Evolutionary conservation across 2,888 invertebrate genomes (phyloP).

Genomic region (Amblyjoppa fuscipennis): DNA sequence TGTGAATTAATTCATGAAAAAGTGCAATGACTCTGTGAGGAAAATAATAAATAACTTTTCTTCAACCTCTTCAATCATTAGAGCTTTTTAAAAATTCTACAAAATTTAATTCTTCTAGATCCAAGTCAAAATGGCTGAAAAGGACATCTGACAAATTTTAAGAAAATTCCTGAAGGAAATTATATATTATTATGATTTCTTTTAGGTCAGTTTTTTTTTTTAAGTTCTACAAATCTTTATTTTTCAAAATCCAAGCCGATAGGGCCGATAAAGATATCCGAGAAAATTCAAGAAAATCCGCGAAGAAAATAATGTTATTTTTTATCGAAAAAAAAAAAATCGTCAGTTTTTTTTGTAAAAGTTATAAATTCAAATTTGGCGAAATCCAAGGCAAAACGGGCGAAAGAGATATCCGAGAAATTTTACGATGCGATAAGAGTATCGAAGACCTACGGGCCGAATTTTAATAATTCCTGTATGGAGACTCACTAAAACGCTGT

Average conservation of each 20-base stretch:
- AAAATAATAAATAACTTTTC: no score
- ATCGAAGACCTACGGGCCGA: not conserved
- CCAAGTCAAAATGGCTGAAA: no score
- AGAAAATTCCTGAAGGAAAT: no score
- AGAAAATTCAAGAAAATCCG: no score
- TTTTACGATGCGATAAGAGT: not conserved
- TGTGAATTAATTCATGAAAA: no score
- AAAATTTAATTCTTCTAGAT: no score
- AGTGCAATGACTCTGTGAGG: no score
- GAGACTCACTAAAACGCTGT: not conserved
- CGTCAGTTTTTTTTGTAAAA: not conserved
- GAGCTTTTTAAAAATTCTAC: no score
- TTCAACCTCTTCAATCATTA: no score
- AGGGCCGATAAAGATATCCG: not conserved
- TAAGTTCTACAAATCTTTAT: not conserved
- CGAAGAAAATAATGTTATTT: no score
- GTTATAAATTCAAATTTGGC: not conserved
- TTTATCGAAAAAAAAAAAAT: not conserved
- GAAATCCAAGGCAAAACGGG: not conserved
- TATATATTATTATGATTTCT: no score
- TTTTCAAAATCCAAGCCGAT: not conserved
- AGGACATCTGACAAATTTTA: no score
- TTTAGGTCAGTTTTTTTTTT: not conserved
- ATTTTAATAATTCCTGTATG: not conserved
- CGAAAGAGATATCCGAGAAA: not conserved